Evolutionary conservation across 2,888 invertebrate species (phyloP).

Genomic region (Tyria jacobaeae): DNA sequence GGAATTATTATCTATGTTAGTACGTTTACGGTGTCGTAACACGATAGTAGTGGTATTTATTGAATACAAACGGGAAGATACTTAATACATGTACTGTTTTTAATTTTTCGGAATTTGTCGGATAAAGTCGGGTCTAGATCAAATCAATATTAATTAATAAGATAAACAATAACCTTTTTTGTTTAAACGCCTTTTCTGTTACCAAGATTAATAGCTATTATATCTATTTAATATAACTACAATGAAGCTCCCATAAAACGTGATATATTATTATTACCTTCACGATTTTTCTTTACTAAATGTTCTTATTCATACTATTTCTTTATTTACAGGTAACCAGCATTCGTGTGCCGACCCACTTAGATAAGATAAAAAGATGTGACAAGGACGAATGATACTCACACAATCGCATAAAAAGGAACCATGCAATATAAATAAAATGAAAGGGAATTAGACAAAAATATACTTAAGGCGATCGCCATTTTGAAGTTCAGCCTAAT

Average conservation of each 20-base stretch:
- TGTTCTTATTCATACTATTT: slow-evolving; percentile 41
- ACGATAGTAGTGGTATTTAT: not conserved
- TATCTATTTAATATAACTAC: not conserved
- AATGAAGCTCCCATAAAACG: not conserved
- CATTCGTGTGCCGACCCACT: slow-evolving; percentile 31
- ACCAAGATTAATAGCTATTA: not conserved
- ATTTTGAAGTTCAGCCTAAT: slow-evolving; percentile 12
- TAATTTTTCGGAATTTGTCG: no score
- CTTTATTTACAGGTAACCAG: slow-evolving; percentile 50
- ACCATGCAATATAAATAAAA: slow-evolving; percentile 13
- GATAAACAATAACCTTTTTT: no score
- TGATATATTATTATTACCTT: not conserved
- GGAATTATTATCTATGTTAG: not conserved
- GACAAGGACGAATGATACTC: slow-evolving; percentile 41
- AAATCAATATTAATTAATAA: no score
- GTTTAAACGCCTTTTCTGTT: no score
- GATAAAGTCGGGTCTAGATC: no score
- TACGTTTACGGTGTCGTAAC: not conserved
- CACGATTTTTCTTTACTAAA: slow-evolving; percentile 17
- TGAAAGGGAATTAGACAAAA: slow-evolving; percentile 3
- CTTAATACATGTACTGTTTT: no score
- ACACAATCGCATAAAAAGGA: slow-evolving; percentile 26
- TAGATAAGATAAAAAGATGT: slow-evolving; percentile 53
- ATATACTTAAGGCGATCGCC: slow-evolving; percentile 12
- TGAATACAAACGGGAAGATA: no score